Conservation (phyloP, 1,140 invertebrate genomes). For the Myzus persicae region DNA sequence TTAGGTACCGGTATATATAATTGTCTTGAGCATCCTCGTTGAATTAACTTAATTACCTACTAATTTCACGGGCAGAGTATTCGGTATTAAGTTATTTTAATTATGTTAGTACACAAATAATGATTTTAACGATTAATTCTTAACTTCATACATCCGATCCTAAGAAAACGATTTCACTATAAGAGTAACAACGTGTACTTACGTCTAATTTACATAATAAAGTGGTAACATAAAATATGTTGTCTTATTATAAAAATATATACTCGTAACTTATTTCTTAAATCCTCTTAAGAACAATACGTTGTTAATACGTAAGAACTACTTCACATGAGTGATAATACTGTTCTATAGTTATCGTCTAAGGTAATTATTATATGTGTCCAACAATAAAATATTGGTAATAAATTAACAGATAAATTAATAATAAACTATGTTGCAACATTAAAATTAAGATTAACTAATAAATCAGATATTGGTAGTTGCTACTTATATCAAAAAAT, state of each 20-base stretch:
- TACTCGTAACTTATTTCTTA: neutral
- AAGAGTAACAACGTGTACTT: slow-evolving; percentile 1
- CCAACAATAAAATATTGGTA: neutral
- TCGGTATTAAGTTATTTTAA: neutral
- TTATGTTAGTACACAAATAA: neutral
- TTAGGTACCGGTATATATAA: neutral
- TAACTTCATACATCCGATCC: neutral
- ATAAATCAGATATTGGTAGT: neutral
- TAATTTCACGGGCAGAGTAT: neutral
- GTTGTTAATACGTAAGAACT: neutral
- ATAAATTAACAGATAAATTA: neutral
- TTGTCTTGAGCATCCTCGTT: neutral
- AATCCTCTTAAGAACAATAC: neutral
- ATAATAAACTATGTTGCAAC: neutral
- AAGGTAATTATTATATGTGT: neutral
- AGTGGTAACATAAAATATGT: neutral
- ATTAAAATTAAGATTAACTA: neutral
- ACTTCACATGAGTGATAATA: neutral
- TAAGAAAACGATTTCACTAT: slow-evolving; percentile 19
- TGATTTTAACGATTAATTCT: neutral
- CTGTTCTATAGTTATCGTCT: neutral
- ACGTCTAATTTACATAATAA: neutral
- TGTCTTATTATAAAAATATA: neutral
- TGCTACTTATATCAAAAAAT: neutral
- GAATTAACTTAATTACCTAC: neutral